These are phyloP conservation scores for Deilephila porcellus DNA, from an alignment of 2,888 invertebrate species.

Conservation along the genomic window DNA sequence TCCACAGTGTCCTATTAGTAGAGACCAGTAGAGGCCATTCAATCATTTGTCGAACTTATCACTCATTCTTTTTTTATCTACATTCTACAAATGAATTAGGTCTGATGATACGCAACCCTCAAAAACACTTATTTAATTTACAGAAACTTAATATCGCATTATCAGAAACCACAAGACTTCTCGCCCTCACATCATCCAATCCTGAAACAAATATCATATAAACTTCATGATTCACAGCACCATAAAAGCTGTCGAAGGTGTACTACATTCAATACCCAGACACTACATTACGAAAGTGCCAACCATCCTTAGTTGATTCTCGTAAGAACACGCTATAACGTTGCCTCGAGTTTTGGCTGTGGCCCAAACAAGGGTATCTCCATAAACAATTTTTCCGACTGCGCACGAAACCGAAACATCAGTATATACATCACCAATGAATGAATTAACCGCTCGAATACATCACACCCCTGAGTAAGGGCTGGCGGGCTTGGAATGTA, in stretches of 20 bases:
- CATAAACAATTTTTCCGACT: slow-evolving; percentile 26
- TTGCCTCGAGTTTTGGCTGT: slow-evolving; percentile 15
- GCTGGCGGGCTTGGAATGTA: neutral
- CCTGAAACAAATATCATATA: too few relatives aligned
- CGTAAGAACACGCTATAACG: slow-evolving; percentile 21
- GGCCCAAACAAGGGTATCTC: slow-evolving; percentile 16
- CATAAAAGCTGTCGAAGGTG: neutral
- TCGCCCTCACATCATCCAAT: too few relatives aligned
- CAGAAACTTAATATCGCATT: too few relatives aligned
- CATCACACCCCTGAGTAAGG: neutral
- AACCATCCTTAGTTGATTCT: neutral
- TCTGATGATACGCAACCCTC: too few relatives aligned
- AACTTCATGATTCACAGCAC: too few relatives aligned
- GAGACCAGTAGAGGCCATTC: too few relatives aligned
- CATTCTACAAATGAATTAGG: too few relatives aligned
- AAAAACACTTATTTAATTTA: too few relatives aligned
- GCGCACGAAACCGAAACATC: neutral
- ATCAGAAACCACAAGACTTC: too few relatives aligned
- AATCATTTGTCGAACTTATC: too few relatives aligned
- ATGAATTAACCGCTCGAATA: slow-evolving; percentile 21
- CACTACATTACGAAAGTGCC: neutral
- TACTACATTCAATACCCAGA: neutral
- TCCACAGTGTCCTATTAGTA: too few relatives aligned
- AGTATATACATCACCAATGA: slow-evolving; percentile 21
- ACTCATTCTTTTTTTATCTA: too few relatives aligned